Percentiles rank a stretch among this genome's conserved stretches.
Conservation (phyloP, 2,113 vertebrate species). For the Uropsilus gracilis region DNA sequence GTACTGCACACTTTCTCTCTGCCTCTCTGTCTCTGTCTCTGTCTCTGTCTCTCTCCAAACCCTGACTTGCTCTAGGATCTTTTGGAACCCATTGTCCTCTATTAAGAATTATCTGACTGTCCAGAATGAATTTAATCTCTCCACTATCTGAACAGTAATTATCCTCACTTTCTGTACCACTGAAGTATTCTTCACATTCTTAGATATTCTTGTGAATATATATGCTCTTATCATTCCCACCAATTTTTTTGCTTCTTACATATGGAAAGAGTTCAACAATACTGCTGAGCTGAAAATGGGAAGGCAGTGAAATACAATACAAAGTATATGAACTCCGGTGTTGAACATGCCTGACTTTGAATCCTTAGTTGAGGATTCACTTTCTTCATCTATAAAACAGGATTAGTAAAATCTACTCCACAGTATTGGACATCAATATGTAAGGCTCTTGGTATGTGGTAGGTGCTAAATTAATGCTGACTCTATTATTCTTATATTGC, state of each 20-base stretch:
- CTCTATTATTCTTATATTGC: neutral
- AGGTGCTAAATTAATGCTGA: neutral
- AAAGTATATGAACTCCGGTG: neutral
- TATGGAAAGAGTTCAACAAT: neutral
- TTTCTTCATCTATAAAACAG: neutral
- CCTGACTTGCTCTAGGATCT: neutral
- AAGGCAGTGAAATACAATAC: neutral
- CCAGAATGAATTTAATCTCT: neutral
- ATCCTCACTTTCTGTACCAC: neutral
- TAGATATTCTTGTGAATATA: neutral
- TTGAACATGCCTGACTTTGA: neutral
- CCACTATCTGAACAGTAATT: neutral
- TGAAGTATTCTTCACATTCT: neutral
- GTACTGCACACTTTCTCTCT: neutral
- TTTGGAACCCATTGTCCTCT: neutral
- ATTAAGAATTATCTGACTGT: neutral
- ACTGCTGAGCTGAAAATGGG: neutral
- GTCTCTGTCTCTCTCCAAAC: neutral
- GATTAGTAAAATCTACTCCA: neutral
- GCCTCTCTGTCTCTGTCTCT: no score
- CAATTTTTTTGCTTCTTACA: neutral
- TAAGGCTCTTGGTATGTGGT: neutral
- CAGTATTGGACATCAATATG: neutral
- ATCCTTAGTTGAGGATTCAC: neutral
- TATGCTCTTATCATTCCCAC: neutral